Evolutionary conservation across 2,113 vertebrate species (phyloP).

Genomic region (Nibea coibor): DNA sequence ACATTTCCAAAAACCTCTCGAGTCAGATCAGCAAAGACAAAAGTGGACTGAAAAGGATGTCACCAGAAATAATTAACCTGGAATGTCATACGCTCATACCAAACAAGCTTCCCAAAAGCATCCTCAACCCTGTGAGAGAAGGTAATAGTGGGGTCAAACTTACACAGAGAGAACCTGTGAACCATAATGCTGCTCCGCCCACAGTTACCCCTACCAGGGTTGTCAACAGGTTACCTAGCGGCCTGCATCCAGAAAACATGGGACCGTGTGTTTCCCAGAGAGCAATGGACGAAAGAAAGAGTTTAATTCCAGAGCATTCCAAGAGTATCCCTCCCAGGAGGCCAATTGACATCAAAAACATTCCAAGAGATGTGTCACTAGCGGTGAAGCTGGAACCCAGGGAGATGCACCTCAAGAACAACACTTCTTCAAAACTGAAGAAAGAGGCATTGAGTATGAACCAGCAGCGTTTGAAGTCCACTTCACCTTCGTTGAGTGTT

Average conservation of each 20-base stretch:
- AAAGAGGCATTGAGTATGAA: constrained; percentile 34
- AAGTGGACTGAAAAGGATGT: constrained; percentile 56
- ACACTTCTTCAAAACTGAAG: constrained; percentile 17
- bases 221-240: constrained; percentile 10
- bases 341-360: constrained; percentile 23
- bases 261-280: constrained; percentile 37
- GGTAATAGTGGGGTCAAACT: constrained; percentile 41
- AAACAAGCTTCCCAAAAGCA: constrained; percentile 64
- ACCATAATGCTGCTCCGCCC: background rate
- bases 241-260: constrained; percentile 37
- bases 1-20: constrained; percentile 24
- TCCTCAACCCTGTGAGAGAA: constrained; percentile 39
- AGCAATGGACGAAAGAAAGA: constrained; percentile 50
- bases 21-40: constrained; percentile 50
- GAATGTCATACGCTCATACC: constrained; percentile 44
- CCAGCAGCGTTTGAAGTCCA: constrained; percentile 40
- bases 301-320: constrained; percentile 21
- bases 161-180: constrained; percentile 20
- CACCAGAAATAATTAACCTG: constrained; percentile 63
- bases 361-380: constrained; percentile 10
- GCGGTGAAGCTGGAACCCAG: constrained; percentile 67
- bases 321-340: constrained; percentile 34
- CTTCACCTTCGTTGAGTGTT: constrained; percentile 38
- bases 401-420: constrained; percentile 36
- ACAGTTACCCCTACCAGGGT: constrained; percentile 8